Percentiles rank a stretch among this genome's conserved stretches.
Conservation (phyloP, 2,113 vertebrate genomes). For the Leptosomus discolor region DNA sequence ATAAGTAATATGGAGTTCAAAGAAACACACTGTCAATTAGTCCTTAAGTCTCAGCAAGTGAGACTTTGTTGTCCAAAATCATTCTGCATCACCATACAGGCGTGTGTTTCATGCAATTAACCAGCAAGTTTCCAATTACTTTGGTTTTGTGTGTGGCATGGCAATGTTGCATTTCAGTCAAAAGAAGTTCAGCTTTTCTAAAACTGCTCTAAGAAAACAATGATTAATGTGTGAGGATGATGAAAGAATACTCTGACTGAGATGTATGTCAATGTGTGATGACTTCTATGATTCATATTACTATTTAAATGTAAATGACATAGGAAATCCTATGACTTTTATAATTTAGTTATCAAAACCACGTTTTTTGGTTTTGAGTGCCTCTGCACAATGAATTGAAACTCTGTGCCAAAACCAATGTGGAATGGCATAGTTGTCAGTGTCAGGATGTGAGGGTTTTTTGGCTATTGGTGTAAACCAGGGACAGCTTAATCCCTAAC, state of each 20-base stretch:
- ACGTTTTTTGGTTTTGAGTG: neutral
- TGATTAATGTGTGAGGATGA: neutral
- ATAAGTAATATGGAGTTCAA: neutral
- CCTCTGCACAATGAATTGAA: neutral
- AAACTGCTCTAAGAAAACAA: neutral
- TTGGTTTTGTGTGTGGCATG: neutral
- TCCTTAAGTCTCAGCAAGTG: neutral
- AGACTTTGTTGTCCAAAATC: neutral
- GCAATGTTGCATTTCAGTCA: neutral
- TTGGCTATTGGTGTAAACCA: neutral
- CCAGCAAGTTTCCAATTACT: neutral
- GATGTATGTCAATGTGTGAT: neutral
- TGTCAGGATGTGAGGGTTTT: neutral
- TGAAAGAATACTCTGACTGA: neutral
- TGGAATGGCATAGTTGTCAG: neutral
- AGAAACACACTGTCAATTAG: neutral
- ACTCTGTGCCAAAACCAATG: neutral
- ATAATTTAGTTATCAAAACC: neutral
- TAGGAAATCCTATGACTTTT: neutral
- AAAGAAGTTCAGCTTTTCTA: neutral
- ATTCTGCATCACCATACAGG: neutral
- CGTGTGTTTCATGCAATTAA: neutral
- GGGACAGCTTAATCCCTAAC: neutral
- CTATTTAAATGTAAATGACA: constrained; percentile 3
- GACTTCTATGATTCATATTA: neutral